Conservation (phyloP, 37 sponge, comb jelly and placozoan genomes). For the Eunapius fragilis region DNA sequence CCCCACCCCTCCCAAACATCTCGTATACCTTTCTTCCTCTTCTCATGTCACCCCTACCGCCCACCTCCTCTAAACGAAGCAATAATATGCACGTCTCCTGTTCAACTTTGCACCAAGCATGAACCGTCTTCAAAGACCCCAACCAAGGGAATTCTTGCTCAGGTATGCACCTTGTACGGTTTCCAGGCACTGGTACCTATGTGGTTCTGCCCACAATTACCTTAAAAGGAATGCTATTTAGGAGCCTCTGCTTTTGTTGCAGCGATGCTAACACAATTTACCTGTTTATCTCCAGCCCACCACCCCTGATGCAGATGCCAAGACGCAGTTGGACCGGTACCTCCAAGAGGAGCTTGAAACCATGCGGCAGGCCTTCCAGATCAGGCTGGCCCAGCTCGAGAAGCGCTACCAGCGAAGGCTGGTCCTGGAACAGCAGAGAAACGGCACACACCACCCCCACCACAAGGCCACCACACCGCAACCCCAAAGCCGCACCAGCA, state of each 20-base stretch:
- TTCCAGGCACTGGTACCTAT: background rate
- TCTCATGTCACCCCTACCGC: background rate
- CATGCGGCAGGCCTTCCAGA: slow-evolving; percentile 81
- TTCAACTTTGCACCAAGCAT: slow-evolving; percentile 25
- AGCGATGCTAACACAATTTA: background rate
- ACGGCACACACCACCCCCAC: background rate
- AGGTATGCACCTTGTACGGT: slow-evolving; percentile 7
- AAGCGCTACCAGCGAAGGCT: slow-evolving; percentile 65
- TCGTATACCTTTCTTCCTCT: background rate
- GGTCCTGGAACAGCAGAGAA: slow-evolving; percentile 13
- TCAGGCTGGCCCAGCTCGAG: slow-evolving; percentile 68
- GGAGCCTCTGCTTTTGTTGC: background rate
- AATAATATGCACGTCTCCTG: slow-evolving; percentile 37
- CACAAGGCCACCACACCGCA: background rate
- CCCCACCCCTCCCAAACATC: background rate
- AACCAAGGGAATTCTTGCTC: slow-evolving; percentile 45
- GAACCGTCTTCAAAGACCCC: slow-evolving; percentile 36
- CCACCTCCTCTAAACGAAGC: slow-evolving; percentile 5
- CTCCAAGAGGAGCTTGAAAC: slow-evolving; percentile 76
- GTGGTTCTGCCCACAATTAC: background rate
- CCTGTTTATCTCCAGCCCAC: slow-evolving; percentile 4
- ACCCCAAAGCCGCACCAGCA: background rate
- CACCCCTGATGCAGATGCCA: slow-evolving; percentile 1
- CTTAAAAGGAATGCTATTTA: background rate
- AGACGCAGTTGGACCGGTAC: slow-evolving; percentile 41